Evolutionary conservation across 30 jellyfish, hydroid and myxozoan genomes (phyloP), one percentile per base, ranked within the genome.

Genomic region (Nemopilema nomurai): DNA sequence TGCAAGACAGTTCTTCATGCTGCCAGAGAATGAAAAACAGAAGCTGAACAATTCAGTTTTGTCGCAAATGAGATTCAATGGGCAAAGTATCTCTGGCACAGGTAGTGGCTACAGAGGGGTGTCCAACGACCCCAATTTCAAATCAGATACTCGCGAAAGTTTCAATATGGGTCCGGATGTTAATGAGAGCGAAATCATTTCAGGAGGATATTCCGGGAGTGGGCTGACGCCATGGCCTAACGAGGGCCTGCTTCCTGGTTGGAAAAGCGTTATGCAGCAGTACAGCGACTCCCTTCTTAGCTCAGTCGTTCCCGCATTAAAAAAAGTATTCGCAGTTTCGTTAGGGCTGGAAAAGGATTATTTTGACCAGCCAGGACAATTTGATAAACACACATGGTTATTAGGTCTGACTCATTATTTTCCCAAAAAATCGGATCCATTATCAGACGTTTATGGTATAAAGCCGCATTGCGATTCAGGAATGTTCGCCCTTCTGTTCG

Each of bases 91-190:
- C 63, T 79, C 79, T 9, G 91, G 91, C 18, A 82, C 91, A 8
- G 91, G 91, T 31, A 23, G 77, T 51, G 91, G 91, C 41, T 82
- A 82, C 49, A 50, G 91, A 69, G 91, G 91, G 31, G 53, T 69
- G 32, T 51, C 91, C 3, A 30, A 28, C 4, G 91, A 82, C 31
- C 84, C 91, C 0, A 82, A 82, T 32, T 82, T 82, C 53, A 31
- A 57, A 23, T 51, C 81, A 49, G 91, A 82, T 50, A 28, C 91
- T 0, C 81, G 91, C 26, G 91, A 82, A 30, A 82, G 91, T 28
- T 82, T 41, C 32, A 82, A 82, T 62, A 82, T 82, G 49, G 91
- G 91, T 17, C 91, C 91, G 50, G 85, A 69, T 69, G 71, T 70
- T 25, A 51, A 57, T 19, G 8, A 1, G 41, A 7, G 51, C 1